Percentiles rank a stretch among this genome's conserved stretches.
Conservation (phyloP, 2,888 invertebrate genomes). For the Bembecia ichneumoniformis region DNA sequence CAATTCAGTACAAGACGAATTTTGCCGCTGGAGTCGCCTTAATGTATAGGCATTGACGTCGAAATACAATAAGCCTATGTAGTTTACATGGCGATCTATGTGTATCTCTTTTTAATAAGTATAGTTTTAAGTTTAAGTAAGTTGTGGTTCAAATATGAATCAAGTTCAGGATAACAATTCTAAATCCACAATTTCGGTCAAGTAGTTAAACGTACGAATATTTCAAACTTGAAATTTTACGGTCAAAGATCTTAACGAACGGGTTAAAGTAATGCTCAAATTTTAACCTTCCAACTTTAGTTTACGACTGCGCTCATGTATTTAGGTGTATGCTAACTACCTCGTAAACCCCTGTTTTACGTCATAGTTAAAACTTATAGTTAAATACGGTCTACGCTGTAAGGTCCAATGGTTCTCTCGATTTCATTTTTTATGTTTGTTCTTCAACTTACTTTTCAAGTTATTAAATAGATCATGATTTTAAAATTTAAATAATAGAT, state of each 20-base stretch:
- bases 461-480: too few species aligned
- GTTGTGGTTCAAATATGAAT: too few species aligned
- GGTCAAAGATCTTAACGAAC: slow-evolving; percentile 7
- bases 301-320: slow-evolving; percentile 6
- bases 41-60: too few species aligned
- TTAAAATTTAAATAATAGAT: too few species aligned
- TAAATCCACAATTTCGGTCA: not conserved
- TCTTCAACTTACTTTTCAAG: too few species aligned
- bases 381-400: slow-evolving; percentile 2
- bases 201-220: not conserved
- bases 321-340: slow-evolving; percentile 12
- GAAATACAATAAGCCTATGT: too few species aligned
- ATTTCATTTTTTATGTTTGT: not conserved
- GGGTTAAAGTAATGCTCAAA: slow-evolving; percentile 16
- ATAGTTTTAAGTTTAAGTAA: too few species aligned
- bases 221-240: slow-evolving; percentile 8
- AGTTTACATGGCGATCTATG: too few species aligned
- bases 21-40: too few species aligned
- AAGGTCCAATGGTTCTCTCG: slow-evolving; percentile 24
- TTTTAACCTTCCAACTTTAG: slow-evolving; percentile 27
- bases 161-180: not conserved
- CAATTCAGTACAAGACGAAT: too few species aligned
- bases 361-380: not conserved
- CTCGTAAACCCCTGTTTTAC: slow-evolving; percentile 8
- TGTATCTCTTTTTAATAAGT: too few species aligned